Percentiles rank a stretch among this genome's conserved stretches.
phyloP scores from a whole-genome alignment of 1,140 invertebrate species.

The Archegozetes longisetosus region DNA sequence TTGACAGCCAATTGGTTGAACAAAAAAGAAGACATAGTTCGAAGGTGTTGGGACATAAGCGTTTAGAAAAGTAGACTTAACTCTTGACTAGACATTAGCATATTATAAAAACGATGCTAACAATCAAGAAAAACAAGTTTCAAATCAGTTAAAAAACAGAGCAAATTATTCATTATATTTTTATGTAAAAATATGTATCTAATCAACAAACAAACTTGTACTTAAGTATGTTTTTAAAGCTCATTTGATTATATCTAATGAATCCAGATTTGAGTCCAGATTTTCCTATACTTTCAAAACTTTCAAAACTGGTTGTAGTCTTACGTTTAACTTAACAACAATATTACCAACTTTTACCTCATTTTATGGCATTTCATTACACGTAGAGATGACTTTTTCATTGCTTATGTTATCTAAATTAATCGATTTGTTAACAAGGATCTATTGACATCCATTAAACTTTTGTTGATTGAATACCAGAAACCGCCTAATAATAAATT shows the following conservation, averaged over 20 bases:
- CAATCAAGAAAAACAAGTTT: not conserved
- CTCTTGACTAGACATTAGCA: too few species aligned
- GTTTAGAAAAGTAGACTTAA: too few species aligned
- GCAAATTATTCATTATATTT: not conserved
- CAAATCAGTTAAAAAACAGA: not conserved
- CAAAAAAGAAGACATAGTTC: too few species aligned
- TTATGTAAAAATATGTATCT: not conserved
- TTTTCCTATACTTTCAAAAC: not conserved
- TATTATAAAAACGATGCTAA: not conserved
- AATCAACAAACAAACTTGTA: not conserved
- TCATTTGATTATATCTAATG: not conserved
- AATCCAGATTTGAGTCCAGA: not conserved
- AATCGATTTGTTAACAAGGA: too few species aligned
- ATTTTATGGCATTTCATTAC: not conserved
- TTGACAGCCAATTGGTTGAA: too few species aligned
- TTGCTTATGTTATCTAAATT: not conserved
- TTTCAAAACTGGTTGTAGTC: not conserved
- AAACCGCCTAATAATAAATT: too few species aligned
- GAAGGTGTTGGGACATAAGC: too few species aligned
- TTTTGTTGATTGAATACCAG: too few species aligned
- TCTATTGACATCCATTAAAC: too few species aligned
- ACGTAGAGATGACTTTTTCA: not conserved
- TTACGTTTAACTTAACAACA: not conserved
- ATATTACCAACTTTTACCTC: not conserved
- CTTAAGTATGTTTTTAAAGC: not conserved